Conservation (phyloP, 2,113 vertebrate species). For the Taurulus bubalis region DNA sequence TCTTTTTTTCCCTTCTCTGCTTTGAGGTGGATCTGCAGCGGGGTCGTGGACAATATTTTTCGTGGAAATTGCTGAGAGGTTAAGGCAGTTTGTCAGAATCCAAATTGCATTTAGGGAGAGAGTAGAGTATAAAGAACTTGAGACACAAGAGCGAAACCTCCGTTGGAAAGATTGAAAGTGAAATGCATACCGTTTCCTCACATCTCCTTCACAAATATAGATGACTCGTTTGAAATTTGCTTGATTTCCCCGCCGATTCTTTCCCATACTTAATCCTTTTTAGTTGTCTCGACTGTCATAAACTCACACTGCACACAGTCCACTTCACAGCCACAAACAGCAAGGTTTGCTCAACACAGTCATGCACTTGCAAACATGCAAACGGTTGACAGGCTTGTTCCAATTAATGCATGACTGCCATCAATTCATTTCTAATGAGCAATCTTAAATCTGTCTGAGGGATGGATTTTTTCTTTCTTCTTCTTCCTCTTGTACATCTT, state of each 20-base stretch:
- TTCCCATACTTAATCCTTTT: not conserved
- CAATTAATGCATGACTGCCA: constrained; percentile 26
- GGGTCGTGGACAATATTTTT: constrained; percentile 59
- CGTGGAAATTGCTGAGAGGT: constrained; percentile 44
- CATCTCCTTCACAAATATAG: not conserved
- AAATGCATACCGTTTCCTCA: not conserved
- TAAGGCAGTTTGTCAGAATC: constrained; percentile 44
- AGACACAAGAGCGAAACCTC: constrained; percentile 20
- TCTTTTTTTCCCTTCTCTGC: constrained; percentile 35
- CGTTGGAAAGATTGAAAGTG: not conserved
- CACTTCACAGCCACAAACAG: constrained; percentile 26
- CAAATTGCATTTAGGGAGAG: constrained; percentile 41
- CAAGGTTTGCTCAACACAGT: constrained; percentile 20
- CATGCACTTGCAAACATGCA: constrained; percentile 30
- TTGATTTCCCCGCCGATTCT: not conserved
- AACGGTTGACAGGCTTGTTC: constrained; percentile 30
- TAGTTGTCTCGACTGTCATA: not conserved
- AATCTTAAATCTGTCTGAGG: not conserved
- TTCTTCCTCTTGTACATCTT: not conserved
- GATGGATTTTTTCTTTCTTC: not conserved
- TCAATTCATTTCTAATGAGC: constrained; percentile 18
- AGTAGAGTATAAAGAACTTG: constrained; percentile 35
- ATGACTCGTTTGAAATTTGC: not conserved
- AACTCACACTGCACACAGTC: not conserved
- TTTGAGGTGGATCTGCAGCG: constrained; percentile 53